Evolutionary conservation across 2,888 invertebrate species (phyloP), one percentile per base, ranked within the genome.

Genomic region (Drosophila eohydei): DNA sequence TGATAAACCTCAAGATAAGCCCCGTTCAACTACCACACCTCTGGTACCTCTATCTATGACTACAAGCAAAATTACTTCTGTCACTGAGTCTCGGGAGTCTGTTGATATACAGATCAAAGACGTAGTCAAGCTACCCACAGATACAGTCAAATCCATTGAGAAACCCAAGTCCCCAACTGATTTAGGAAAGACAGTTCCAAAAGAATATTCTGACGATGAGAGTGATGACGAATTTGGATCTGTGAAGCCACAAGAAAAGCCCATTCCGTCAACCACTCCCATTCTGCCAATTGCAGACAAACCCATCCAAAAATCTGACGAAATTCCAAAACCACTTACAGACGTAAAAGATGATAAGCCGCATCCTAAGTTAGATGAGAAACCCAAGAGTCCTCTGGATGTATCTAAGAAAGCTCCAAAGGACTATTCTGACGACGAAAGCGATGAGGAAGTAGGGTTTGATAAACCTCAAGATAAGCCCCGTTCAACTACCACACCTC

Each of bases 341-440:
- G 46, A 46, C 28, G 12, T 8, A 3, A 46, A 28, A 6, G 28
- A n/a, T 8, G 46, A 28, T 30, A 46, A 28, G n/a, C 28, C 46
- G 30, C 26, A 46, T 6, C 7, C n/a, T 14, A 28, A 28, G 3
- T 30, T 46, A 30, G 30, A 46, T 46, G 46, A 46, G 0, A 46
- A 46, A 6, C 46, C 46, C 28, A 46, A 46, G 46, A 11, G 9
- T 28, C 46, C 46, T 11, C 4, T 46, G 6, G 28, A 46, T n/a
- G 26, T 26, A 46, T 46, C 46, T 46, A 46, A 46, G n/a, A 12
- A 14, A 14, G 14, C 28, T 14, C 30, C 16, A 5, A 32, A 50
- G 32, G 50, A 34, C 9, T 50, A 50, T 34, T 50, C 59, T 36
- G 66, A 51, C 48, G 64, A 57, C n/a, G 64, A 69, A 54, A 63